Conservation (phyloP, 1,140 invertebrate species). For the Drosophila trapezifrons region DNA sequence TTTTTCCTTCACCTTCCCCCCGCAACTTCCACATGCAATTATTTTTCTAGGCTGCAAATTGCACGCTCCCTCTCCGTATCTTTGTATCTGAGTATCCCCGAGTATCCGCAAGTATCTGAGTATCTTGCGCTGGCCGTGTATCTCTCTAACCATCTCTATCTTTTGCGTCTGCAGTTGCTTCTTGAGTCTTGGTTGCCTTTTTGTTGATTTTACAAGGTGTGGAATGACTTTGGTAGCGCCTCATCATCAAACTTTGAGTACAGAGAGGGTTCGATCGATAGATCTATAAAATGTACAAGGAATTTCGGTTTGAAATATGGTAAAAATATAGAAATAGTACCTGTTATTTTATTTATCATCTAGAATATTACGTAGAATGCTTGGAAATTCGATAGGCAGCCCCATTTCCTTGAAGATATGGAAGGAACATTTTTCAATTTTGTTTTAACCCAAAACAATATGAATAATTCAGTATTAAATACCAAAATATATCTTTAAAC, state of each 20-base stretch:
- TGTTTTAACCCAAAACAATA: too few species aligned
- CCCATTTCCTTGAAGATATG: too few species aligned
- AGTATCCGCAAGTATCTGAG: slow-evolving; percentile 19
- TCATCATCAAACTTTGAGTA: slow-evolving; percentile 66
- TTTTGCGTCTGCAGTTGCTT: slow-evolving; percentile 17
- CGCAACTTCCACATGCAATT: slow-evolving; percentile 69
- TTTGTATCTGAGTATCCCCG: slow-evolving; percentile 28
- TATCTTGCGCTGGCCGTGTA: slow-evolving; percentile 21
- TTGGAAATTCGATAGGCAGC: not conserved
- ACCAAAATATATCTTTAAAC: too few species aligned
- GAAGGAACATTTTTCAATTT: too few species aligned
- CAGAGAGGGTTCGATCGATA: slow-evolving; percentile 24
- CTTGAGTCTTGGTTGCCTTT: slow-evolving; percentile 64
- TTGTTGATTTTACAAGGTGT: slow-evolving; percentile 82
- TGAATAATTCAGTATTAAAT: too few species aligned
- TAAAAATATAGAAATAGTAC: not conserved
- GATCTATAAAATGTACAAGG: not conserved
- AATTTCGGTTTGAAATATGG: not conserved
- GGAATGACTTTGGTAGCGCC: slow-evolving; percentile 81
- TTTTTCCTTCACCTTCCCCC: slow-evolving; percentile 10
- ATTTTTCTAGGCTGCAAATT: slow-evolving; percentile 81
- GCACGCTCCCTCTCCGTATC: slow-evolving; percentile 54
- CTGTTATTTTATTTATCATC: not conserved
- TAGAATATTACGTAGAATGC: not conserved
- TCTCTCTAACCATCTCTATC: slow-evolving; percentile 41